These are phyloP conservation scores for Lepus townsendii DNA, from an alignment of 2,797 vertebrate species.

Conservation along the genomic window DNA sequence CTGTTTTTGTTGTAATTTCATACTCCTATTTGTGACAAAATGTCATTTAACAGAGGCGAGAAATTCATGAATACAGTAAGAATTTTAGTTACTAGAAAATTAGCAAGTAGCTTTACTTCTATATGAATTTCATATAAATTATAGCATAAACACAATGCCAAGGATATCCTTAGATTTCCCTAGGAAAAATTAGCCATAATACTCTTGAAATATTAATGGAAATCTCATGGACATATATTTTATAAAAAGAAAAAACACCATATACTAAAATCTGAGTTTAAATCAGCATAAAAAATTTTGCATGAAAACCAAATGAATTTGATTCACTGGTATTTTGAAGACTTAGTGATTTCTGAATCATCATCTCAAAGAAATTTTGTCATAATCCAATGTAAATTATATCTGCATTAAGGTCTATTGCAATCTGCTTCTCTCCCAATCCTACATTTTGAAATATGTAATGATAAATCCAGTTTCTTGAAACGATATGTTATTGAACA, in stretches of 20 bases:
- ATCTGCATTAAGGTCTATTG: neutral
- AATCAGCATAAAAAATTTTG: constrained; percentile 22
- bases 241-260: neutral
- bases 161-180: constrained; percentile 16
- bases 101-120: neutral
- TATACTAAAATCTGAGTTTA: constrained; percentile 23
- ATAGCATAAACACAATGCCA: constrained; percentile 38
- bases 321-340: neutral
- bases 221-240: constrained; percentile 42
- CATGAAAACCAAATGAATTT: constrained; percentile 28
- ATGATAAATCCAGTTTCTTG: constrained; percentile 21
- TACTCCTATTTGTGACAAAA: constrained; percentile 65
- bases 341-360: neutral
- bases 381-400: constrained; percentile 8
- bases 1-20: constrained; percentile 56
- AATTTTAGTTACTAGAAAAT: constrained; percentile 51
- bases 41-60: neutral
- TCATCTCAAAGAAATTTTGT: neutral
- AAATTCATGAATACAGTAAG: neutral
- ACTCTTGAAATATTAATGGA: neutral
- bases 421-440: neutral
- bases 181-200: constrained; percentile 20
- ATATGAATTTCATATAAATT: constrained; percentile 42
- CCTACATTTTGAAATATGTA: neutral
- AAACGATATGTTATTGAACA: neutral